These are phyloP conservation scores for Centroberyx gerrardi DNA, from an alignment of 2,797 vertebrate genomes.

Conservation along the genomic window DNA sequence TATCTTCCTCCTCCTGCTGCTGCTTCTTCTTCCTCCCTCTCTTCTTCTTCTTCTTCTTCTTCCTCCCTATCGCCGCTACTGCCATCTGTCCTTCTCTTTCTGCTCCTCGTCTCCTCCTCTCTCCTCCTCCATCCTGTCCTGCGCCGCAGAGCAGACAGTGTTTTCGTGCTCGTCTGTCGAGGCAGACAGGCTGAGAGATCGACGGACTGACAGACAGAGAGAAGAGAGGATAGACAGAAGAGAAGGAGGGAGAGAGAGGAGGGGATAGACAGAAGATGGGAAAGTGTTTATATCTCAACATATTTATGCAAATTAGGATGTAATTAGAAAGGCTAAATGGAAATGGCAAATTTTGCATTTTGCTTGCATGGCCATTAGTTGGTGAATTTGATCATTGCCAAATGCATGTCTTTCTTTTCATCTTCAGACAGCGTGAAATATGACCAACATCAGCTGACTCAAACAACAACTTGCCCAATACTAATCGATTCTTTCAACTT, in stretches of 20 bases:
- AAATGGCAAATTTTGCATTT: too few relatives aligned
- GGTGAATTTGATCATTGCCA: too few relatives aligned
- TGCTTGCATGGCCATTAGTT: too few relatives aligned
- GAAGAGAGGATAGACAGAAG: constrained; percentile 34
- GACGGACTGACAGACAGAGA: constrained; percentile 27
- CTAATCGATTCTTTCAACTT: too few relatives aligned
- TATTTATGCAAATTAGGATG: too few relatives aligned
- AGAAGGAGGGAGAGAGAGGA: constrained; percentile 28
- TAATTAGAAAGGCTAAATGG: too few relatives aligned
- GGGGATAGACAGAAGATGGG: constrained; percentile 42
- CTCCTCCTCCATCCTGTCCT: constrained; percentile 15
- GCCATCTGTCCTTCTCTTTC: constrained; percentile 46
- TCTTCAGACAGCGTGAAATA: too few relatives aligned
- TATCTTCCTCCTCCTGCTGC: neutral
- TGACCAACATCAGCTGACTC: too few relatives aligned
- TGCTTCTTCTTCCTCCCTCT: constrained; percentile 14
- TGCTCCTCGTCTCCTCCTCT: neutral
- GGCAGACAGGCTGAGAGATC: constrained; percentile 36
- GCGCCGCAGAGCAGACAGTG: constrained; percentile 9
- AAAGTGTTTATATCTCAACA: neutral
- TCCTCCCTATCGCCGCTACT: constrained; percentile 34
- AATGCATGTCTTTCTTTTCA: too few relatives aligned
- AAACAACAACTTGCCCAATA: too few relatives aligned
- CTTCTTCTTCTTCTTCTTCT: constrained; percentile 21
- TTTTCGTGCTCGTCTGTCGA: constrained; percentile 18